phyloP scores from a whole-genome alignment of 2,888 invertebrate species.

The Timema podura region DNA sequence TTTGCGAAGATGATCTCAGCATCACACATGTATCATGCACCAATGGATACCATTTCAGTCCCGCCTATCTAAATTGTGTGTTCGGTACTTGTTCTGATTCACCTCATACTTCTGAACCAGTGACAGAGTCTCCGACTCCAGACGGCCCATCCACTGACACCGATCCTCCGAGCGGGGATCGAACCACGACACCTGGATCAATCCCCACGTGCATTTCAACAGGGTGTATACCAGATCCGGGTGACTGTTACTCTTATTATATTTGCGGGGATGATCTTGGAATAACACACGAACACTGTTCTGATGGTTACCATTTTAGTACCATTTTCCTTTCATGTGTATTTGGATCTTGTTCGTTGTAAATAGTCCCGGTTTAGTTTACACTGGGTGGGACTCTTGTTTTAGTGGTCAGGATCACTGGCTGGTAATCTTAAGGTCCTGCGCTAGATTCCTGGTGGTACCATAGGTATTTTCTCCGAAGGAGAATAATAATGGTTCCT shows the following conservation, averaged over 20 bases:
- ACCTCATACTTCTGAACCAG: too few relatives aligned
- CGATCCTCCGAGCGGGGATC: too few relatives aligned
- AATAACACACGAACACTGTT: not conserved
- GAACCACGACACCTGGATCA: not conserved
- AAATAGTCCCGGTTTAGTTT: too few relatives aligned
- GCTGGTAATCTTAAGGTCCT: too few relatives aligned
- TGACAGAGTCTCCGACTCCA: too few relatives aligned
- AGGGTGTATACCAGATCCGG: constrained; percentile 1
- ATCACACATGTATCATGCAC: not conserved
- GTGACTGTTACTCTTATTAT: constrained; percentile 13
- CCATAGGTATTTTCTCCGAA: too few relatives aligned
- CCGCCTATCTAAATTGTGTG: not conserved
- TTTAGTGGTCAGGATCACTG: too few relatives aligned
- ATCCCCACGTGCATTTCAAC: not conserved
- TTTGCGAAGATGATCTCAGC: not conserved
- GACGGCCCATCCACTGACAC: too few relatives aligned
- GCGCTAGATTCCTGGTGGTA: too few relatives aligned
- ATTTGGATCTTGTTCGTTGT: not conserved
- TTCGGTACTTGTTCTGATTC: not conserved
- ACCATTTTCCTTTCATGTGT: not conserved
- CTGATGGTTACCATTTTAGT: not conserved
- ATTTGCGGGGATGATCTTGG: not conserved
- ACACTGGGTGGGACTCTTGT: too few relatives aligned
- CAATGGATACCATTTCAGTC: not conserved
- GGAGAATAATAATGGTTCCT: too few relatives aligned